Evolutionary conservation across 2,888 invertebrate genomes (phyloP).

Genomic region (Eretmocerus hayati): DNA sequence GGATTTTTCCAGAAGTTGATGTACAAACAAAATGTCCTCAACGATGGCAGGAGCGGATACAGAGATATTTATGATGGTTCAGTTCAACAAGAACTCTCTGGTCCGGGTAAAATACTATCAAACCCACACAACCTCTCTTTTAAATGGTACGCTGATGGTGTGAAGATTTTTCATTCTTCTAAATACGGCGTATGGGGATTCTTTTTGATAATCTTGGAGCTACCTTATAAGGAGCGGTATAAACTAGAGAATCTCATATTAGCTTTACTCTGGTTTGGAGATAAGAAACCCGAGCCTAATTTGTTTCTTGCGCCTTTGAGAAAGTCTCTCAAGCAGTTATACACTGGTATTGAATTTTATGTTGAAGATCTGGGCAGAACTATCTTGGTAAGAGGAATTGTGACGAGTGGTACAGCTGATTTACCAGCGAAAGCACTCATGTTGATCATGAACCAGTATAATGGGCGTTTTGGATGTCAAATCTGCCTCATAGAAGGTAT

Average conservation of each 20-base stretch:
- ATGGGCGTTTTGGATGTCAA: conserved; percentile 18
- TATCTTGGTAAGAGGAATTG: too few species aligned
- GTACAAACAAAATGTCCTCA: too few species aligned
- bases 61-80: too few species aligned
- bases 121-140: neutral
- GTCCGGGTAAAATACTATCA: too few species aligned
- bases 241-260: too few species aligned
- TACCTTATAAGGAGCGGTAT: conserved; percentile 17
- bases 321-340: too few species aligned
- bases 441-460: conserved; percentile 15
- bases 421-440: conserved; percentile 19
- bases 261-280: conserved; percentile 14
- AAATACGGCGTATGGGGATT: conserved; percentile 20
- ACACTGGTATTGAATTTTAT: too few species aligned
- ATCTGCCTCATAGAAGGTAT: conserved; percentile 15
- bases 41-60: too few species aligned
- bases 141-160: conserved; percentile 10
- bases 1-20: too few species aligned
- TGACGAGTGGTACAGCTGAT: too few species aligned
- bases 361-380: too few species aligned
- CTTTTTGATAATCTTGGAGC: conserved; percentile 19
- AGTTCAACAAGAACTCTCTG: too few species aligned
- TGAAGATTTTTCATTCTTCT: conserved; percentile 18
- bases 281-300: conserved; percentile 7
- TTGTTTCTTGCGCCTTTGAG: neutral